Base-by-base conservation (phyloP, 1,140 invertebrate species). In the Papilio xuthus region DNA sequence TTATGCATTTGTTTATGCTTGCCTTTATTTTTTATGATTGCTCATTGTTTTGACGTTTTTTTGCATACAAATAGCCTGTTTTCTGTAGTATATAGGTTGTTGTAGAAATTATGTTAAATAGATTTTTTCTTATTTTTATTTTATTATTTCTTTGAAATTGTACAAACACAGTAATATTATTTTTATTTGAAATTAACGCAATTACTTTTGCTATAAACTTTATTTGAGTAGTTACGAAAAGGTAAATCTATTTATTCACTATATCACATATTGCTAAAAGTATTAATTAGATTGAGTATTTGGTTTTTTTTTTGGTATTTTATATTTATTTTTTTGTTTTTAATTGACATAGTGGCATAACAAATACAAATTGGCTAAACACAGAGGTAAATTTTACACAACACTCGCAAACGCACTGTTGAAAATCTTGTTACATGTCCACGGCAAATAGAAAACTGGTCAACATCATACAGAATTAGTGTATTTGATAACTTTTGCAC, bases 271-370 rank as follows among this genome's bases (percentile, higher is more conserved):
- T 53, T 37, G 26, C 81, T 28, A 81, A 79, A 79, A 77, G 81
- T 37, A 37, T 37, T 4, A 4, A 37, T 78, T 81, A 80, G 73
- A 80, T 75, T 71, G 76, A 56, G 60, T 78, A 53, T 77, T 44
- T 47, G 80, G 82, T 69, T 76, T 53, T 82, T 81, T 81, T 69
- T 56, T 80, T 78, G 80, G 32, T 37, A 1, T 37, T 41, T 80
- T 80, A 78, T 77, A 79, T 78, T 42, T 76, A 63, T 69, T 84
- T 81, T 85, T 79, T 81, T 82, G 81, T 84, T 79, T 88, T 82
- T 82, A 82, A 84, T 88, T 89, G 91, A 93, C 91, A 93, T 93
- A 90, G 89, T 93, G 91, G 91, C 91, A 93, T 92, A 92, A 87
- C 84, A 88, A 81, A 82, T 63, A 75, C 60, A 81, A 26, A 87